Evolutionary conservation across 35 echinoderm and acorn worm species (phyloP), one percentile per base, ranked within the genome.

Genomic region (Ophioderma brevispina): DNA sequence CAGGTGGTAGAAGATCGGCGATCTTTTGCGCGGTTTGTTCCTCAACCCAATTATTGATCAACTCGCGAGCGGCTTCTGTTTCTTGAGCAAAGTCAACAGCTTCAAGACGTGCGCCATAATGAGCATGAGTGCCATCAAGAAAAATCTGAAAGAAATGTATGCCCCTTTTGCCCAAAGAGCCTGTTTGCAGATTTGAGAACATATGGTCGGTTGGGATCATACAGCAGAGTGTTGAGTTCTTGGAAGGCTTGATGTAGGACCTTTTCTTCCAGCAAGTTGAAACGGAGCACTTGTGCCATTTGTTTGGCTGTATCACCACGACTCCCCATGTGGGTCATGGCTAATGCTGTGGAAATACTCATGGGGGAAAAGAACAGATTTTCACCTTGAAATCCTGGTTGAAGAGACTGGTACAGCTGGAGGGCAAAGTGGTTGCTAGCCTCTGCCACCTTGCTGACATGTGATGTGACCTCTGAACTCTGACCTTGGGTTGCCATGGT

Each of bases 351-450:
- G 13, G 89, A 91, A 40, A 91, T 91, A 85, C 92, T 94, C 76
- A 89, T 76, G 14, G 92, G 92, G 35, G 95, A 98, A 63, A 94
- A 94, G 77, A 98, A 98, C 86, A 98, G 41, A 78, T 92, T 96
- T 36, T 38, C 33, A 59, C 49, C 52, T 23, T 36, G 21, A 64
- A 52, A 52, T 64, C 37, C 63, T 37, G 32, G 31, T 37, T 52
- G 31, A 0, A 85, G 31, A 15, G 63, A 33, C 13, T 59, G 50
- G 52, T 37, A 85, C 31, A 85, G 28, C 14, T 64, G 1, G 0
- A 59, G 39, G 31, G 83, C 83, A 85, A 85, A 85, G 0, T 31
- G 4, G 19, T 85, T 85, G 52, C 43, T 85, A 0, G 83, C 83
- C 28, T 64, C 36, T 37, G 83, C 83, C 8, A 37, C 50, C 35